A percentile compares a stretch with the other conserved stretches of the same genome.
Conservation (phyloP, 1,140 invertebrate genomes). For the Eumaeus atala region DNA sequence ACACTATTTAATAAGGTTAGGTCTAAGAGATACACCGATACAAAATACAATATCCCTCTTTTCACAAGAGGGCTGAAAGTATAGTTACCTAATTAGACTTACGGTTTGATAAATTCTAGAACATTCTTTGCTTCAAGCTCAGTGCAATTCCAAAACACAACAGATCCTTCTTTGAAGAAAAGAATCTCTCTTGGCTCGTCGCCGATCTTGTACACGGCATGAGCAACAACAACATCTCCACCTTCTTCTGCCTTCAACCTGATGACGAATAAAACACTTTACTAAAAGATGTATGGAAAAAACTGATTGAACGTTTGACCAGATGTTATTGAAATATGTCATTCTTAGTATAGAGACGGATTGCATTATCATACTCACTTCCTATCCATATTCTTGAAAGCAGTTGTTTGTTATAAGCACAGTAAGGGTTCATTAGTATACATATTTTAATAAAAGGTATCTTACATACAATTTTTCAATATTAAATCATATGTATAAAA, state of each 20-base stretch:
- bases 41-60: not conserved
- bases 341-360: too few relatives aligned
- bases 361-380: too few relatives aligned
- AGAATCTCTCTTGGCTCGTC: slow-evolving; percentile 55
- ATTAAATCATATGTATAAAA: slow-evolving; percentile 3
- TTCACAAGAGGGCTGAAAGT: not conserved
- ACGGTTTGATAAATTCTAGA: slow-evolving; percentile 80
- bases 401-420: not conserved
- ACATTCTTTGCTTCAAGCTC: slow-evolving; percentile 88
- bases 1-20: not conserved
- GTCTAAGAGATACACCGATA: not conserved
- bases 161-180: slow-evolving; percentile 83
- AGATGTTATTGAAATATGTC: not conserved
- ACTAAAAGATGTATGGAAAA: too few relatives aligned
- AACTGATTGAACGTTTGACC: not conserved
- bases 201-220: slow-evolving; percentile 51
- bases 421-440: too few relatives aligned
- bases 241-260: slow-evolving; percentile 55
- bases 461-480: too few relatives aligned
- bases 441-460: not conserved
- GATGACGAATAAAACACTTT: too few relatives aligned
- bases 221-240: slow-evolving; percentile 56
- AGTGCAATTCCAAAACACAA: slow-evolving; percentile 95
- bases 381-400: not conserved
- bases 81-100: slow-evolving; percentile 24